Base-by-base conservation (phyloP, 2,113 vertebrate genomes). In the Noturus placidus region DNA sequence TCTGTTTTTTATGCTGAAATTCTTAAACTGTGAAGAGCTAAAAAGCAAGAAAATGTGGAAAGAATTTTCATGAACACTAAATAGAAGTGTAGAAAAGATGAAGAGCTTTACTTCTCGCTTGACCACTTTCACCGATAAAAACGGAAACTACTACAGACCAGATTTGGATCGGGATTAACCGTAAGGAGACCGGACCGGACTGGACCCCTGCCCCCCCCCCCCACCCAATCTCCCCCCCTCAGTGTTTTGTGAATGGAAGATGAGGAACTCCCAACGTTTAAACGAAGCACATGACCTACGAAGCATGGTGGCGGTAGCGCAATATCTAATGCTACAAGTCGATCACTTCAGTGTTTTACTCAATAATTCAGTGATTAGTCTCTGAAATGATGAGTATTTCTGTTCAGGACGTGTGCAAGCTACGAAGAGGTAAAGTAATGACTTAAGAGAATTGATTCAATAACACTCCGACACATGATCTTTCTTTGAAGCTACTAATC, bases 401-500 rank as follows among this genome's bases (percentile, higher is more conserved):
- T 77, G 25, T 33, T 33, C 11, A 77, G 72, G 27, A 30, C 5
- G 33, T 22, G 22, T 35, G 27, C 3, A 33, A 59, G 5, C 15
- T 20, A 42, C 2, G 38, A 42, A 46, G 70, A n/a, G 30, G 67
- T 19, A 35, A 70, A 69, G 65, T 33, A 33, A 33, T 1, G 30
- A 69, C 14, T 13, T 35, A 25, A 33, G 17, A 52, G 33, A 81
- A 89, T 91, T 91, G 92, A 93, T 92, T 91, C 91, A 87, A 83
- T 87, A 83, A 83, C 35, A 65, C 85, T 88, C 25, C n/a, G 65
- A 91, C 90, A 89, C 91, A 83, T 46, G 70, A 82, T 70, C 83
- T 89, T 85, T 88, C 90, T 93, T 89, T 94, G 87, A 93, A 92
- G 85, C 90, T 87, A 90, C 89, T 90, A 91, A 91, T 92, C 92